Conservation (phyloP, 2,113 vertebrate species). For the Propithecus coquereli region DNA sequence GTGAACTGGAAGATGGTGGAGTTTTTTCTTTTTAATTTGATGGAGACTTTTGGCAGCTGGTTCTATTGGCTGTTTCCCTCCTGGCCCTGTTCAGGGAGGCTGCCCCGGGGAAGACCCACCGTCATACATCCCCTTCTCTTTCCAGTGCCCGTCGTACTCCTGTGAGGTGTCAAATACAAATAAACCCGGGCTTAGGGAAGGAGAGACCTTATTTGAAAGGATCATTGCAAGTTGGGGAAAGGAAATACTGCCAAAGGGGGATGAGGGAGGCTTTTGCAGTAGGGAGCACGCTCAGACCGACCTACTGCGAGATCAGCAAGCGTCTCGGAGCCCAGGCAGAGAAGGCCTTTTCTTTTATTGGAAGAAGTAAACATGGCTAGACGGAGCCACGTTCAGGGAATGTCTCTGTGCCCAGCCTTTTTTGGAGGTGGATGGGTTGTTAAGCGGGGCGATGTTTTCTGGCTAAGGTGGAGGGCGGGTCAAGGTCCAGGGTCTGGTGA, state of each 20-base stretch:
- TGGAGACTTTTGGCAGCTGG: neutral
- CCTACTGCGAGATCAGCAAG: too few relatives aligned
- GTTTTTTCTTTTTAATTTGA: neutral
- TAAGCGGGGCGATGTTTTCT: neutral
- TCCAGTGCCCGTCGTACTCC: neutral
- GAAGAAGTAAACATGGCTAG: neutral
- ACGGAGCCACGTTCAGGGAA: neutral
- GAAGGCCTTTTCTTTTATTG: neutral
- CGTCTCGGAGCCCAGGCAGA: neutral
- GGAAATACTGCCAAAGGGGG: neutral
- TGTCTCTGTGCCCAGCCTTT: neutral
- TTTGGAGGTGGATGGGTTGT: neutral
- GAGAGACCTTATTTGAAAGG: neutral
- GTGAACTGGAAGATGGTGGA: slow-evolving; percentile 57
- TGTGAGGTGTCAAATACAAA: neutral
- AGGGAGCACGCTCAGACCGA: neutral
- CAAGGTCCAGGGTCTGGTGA: neutral
- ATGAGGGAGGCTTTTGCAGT: neutral
- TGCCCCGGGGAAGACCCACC: neutral
- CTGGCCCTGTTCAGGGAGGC: neutral
- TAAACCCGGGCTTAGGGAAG: neutral
- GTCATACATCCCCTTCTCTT: neutral
- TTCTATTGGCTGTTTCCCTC: neutral
- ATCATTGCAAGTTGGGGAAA: neutral
- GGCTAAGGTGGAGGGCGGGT: neutral